These are phyloP conservation scores for Oenanthe melanoleuca DNA, from an alignment of 2,113 vertebrate genomes.

Conservation along the genomic window DNA sequence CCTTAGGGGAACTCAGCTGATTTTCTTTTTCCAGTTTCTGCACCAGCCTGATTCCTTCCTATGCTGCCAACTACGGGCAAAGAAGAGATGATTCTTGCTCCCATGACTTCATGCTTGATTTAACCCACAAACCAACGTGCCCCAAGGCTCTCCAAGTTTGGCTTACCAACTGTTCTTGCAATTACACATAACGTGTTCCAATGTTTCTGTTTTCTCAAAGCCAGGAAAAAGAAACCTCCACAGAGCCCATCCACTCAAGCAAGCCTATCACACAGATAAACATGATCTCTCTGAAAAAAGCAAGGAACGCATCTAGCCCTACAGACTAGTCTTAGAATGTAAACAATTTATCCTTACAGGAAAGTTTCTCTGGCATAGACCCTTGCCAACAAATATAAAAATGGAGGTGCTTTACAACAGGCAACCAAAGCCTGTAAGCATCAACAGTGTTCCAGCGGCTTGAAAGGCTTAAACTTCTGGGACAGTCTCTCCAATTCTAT, in stretches of 20 bases:
- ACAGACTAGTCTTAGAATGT: background rate
- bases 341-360: background rate
- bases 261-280: background rate
- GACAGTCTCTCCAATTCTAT: background rate
- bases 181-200: background rate
- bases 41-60: conserved; percentile 14
- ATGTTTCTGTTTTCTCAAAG: background rate
- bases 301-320: background rate
- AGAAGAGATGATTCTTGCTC: conserved; percentile 10
- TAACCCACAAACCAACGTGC: background rate
- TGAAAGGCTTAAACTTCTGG: background rate
- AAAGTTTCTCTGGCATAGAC: background rate
- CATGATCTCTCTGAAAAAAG: background rate
- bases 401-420: background rate
- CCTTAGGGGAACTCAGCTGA: conserved; percentile 19
- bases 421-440: background rate
- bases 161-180: conserved; percentile 15
- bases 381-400: background rate
- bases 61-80: background rate
- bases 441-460: background rate
- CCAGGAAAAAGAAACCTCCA: background rate
- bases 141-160: conserved; percentile 14
- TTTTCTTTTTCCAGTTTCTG: conserved; percentile 46
- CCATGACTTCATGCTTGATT: conserved; percentile 37
- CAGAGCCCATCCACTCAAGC: background rate